phyloP scores from a whole-genome alignment of 2,113 vertebrate genomes.

The Pleuronectes platessa region DNA sequence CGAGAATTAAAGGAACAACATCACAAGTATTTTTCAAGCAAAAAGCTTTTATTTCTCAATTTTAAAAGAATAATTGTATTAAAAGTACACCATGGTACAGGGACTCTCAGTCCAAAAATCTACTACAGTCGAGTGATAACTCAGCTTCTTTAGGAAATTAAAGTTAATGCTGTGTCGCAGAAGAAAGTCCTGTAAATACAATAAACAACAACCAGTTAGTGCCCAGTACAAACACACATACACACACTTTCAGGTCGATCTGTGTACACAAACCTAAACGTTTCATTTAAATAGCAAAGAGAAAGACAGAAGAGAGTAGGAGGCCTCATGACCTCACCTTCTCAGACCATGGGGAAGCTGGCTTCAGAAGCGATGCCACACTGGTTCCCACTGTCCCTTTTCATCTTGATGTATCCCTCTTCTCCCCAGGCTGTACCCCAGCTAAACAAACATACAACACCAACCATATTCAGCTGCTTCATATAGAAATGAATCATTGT shows the following conservation, averaged over 20 bases:
- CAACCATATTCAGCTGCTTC: background rate
- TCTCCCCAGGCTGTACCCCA: conserved; percentile 81
- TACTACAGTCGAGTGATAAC: background rate
- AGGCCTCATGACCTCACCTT: background rate
- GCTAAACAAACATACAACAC: conserved; percentile 64
- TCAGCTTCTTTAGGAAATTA: conserved; percentile 27
- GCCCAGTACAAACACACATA: background rate
- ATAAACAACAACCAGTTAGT: conserved; percentile 13
- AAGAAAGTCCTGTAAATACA: conserved; percentile 28
- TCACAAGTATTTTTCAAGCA: background rate
- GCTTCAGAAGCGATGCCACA: conserved; percentile 81
- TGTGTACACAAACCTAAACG: background rate
- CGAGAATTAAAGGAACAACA: background rate
- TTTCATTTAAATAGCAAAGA: background rate
- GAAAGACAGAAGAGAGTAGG: background rate
- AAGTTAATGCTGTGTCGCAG: background rate
- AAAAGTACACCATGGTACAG: background rate
- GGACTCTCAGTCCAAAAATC: background rate
- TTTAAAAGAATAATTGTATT: background rate
- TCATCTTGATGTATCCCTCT: conserved; percentile 83
- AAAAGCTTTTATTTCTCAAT: conserved; percentile 28
- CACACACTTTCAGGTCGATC: background rate
- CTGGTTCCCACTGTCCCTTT: conserved; percentile 82
- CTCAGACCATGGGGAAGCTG: conserved; percentile 82
- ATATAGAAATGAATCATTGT: background rate